A percentile compares a stretch with the other conserved stretches of the same genome.
Evolutionary conservation across 2,113 vertebrate species (phyloP).

Genomic region (Mola mola): DNA sequence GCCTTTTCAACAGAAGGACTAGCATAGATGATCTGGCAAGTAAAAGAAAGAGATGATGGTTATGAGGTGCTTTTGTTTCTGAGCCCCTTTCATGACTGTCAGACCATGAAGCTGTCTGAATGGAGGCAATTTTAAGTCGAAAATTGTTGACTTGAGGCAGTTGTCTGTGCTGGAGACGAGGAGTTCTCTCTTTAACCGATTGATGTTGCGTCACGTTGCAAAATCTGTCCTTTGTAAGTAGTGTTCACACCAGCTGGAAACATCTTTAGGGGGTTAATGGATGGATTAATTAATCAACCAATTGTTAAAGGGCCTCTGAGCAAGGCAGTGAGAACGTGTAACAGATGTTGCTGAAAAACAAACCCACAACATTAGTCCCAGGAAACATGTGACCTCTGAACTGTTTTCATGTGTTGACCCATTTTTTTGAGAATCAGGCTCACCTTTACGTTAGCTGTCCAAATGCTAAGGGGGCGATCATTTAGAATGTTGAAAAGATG

Average conservation of each 20-base stretch:
- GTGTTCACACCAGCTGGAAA: not conserved
- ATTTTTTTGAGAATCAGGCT: not conserved
- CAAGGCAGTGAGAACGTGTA: not conserved
- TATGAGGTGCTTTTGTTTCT: conserved; percentile 97
- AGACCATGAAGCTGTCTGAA: conserved; percentile 92
- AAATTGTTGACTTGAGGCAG: conserved; percentile 93
- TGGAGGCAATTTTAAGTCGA: conserved; percentile 87
- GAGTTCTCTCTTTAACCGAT: conserved; percentile 93
- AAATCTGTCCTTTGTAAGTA: conserved; percentile 70
- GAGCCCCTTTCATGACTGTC: conserved; percentile 96
- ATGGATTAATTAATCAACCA: not conserved
- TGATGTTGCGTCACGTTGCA: conserved; percentile 90
- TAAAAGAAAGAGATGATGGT: conserved; percentile 92
- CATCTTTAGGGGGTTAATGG: not conserved
- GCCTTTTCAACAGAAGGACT: conserved; percentile 90
- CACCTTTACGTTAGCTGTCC: not conserved
- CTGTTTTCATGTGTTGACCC: no score
- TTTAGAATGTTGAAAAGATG: no score
- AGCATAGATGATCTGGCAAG: conserved; percentile 95
- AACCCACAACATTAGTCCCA: not conserved
- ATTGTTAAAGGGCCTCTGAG: conserved; percentile 1
- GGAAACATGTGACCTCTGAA: not conserved
- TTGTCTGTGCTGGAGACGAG: conserved; percentile 92
- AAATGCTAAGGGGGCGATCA: no score
- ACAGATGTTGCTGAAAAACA: not conserved